A percentile compares a stretch with the other conserved stretches of the same genome.
Evolutionary conservation across 2,797 vertebrate species (phyloP).

Genomic region (Pantherophis alleghaniensis): DNA sequence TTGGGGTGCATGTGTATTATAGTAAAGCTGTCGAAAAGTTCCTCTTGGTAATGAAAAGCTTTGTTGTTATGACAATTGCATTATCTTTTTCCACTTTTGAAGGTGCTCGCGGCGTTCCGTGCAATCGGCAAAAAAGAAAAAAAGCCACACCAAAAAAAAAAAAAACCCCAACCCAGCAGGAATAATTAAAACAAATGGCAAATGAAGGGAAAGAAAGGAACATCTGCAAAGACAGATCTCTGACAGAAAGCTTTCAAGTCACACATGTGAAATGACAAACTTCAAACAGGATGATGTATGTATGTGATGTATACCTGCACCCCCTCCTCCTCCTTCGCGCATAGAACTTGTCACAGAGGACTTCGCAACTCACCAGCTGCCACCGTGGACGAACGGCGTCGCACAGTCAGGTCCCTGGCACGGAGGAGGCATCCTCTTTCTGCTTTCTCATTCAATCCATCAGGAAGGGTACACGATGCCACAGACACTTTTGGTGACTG

Average conservation of each 20-base stretch:
- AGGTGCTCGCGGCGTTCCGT: conserved; percentile 61
- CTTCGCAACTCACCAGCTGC: conserved; percentile 33
- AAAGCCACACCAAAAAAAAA: conserved; percentile 6
- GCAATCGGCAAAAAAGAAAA: conserved; percentile 59
- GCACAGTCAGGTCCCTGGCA: neutral
- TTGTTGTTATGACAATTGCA: conserved; percentile 82
- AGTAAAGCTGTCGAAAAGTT: conserved; percentile 76
- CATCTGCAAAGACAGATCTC: conserved; percentile 61
- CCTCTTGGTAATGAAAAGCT: conserved; percentile 75
- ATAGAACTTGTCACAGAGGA: neutral
- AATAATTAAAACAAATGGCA: conserved; percentile 74
- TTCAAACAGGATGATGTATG: conserved; percentile 47
- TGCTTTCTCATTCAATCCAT: conserved; percentile 20
- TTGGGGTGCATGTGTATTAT: conserved; percentile 69
- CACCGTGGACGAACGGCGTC: fast-evolving
- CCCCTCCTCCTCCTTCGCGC: conserved; percentile 5
- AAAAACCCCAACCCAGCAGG: conserved; percentile 54
- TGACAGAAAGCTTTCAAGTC: conserved; percentile 43
- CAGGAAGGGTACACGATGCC: neutral
- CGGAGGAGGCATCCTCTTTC: fast-evolving
- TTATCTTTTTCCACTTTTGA: conserved; percentile 69
- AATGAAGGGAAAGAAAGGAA: conserved; percentile 31
- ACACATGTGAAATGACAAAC: conserved; percentile 46
- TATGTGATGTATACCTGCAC: neutral
- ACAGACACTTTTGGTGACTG: conserved; percentile 21